Conservation (phyloP, 2,113 vertebrate genomes). For the cat (Felis catus) region F.catus_Fca126_mat1.0 CM031414.1:138723501-138724000, state of each 20-base stretch:
- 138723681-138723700: not conserved
- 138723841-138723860: not conserved
- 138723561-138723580: not conserved
- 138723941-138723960: fast-evolving
- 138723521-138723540: not conserved
- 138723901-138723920: not conserved
- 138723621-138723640: fast-evolving
- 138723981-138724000: fast-evolving
- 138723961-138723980: too few species aligned
- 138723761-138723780: fast-evolving
- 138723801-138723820: fast-evolving
- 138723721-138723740: fast-evolving
- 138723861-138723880: fast-evolving
- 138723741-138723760: fast-evolving
- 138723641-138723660: fast-evolving
- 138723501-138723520: not conserved
- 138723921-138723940: fast-evolving
- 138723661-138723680: not conserved
- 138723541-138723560: fast-evolving
- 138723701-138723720: fast-evolving
- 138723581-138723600: fast-evolving
- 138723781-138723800: fast-evolving
- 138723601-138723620: not conserved
- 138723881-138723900: fast-evolving
- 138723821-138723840: too few species aligned